Base-by-base conservation (phyloP, 2,113 vertebrate genomes). In the Butastur rufipennis region DNA sequence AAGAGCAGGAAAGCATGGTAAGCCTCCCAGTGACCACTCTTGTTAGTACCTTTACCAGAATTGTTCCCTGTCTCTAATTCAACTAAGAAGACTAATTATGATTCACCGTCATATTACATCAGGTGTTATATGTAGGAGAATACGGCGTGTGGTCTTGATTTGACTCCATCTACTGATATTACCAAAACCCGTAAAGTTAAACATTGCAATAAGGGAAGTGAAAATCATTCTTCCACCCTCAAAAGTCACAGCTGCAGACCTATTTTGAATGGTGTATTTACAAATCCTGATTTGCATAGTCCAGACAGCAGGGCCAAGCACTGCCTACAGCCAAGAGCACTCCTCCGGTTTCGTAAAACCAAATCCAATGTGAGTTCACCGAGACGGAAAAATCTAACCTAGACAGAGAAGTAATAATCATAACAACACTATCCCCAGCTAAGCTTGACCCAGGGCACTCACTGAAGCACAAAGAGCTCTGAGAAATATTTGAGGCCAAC, bases 201-300 rank as follows among this genome's bases (percentile, higher is more conserved):
- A 63, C 55, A 63, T 29, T 78, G 31, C 21, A 73, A 25, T 74
- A 50, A 63, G 26, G 66, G 97, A 92, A 91, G 48, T 53, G 82
- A 89, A 95, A 95, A 53, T 59, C 11, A 22, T 77, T 15, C 45
- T 86, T 90, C 55, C 18, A 55, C 29, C 56, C 48, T 80, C 70
- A 48, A 27, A 75, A 89, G 78, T 89, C n/a, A 32, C 94, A 95
- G 53, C 77, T 95, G 96, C 66, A 82, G 82, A 74, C 19, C 22
- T 92, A 53, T 91, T 95, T 75, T 81, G 88, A 75, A 80, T 1
- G 0, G 6, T 34, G 5, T 75, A 61, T 40, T 89, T 71, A 81
- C 77, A 75, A 91, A 79, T 67, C 36, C 56, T 68, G 19, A 79
- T 95, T 95, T 97, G 81, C 93, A 77, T 92, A 75, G 81, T 73